Evolutionary conservation across 2,113 vertebrate species (phyloP).

Genomic region (Nyctereutes procyonoides): DNA sequence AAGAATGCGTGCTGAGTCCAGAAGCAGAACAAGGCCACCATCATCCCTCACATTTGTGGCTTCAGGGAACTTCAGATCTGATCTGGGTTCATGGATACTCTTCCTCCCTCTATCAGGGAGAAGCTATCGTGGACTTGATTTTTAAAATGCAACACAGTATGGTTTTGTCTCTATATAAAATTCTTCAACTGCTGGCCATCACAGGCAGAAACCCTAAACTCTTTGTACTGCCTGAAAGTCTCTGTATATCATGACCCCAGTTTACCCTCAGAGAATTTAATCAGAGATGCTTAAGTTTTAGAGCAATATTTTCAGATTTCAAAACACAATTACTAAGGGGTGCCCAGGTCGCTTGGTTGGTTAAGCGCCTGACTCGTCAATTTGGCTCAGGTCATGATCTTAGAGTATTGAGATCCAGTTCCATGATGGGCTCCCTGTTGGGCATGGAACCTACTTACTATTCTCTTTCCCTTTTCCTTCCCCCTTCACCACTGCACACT

Average conservation of each 20-base stretch:
- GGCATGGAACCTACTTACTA: background rate
- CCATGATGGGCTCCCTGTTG: background rate
- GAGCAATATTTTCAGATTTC: background rate
- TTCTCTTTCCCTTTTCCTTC: background rate
- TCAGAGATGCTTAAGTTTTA: background rate
- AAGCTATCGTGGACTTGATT: background rate
- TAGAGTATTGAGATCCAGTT: background rate
- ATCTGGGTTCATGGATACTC: background rate
- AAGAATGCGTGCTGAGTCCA: background rate
- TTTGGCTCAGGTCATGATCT: background rate
- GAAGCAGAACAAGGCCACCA: background rate
- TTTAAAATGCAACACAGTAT: background rate
- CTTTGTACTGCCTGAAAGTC: background rate
- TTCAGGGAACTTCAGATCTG: background rate
- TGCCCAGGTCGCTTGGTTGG: background rate
- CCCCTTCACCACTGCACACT: background rate
- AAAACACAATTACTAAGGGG: slow-evolving; percentile 20
- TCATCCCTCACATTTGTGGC: background rate
- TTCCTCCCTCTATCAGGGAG: background rate
- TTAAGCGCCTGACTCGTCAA: background rate
- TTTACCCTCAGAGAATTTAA: slow-evolving; percentile 21
- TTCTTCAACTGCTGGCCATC: background rate
- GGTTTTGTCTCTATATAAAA: background rate
- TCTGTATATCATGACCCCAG: background rate
- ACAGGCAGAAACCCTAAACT: slow-evolving; percentile 4